These are phyloP conservation scores for Orestias chungarensis DNA, from an alignment of 2,797 vertebrate species.

Conservation along the genomic window DNA sequence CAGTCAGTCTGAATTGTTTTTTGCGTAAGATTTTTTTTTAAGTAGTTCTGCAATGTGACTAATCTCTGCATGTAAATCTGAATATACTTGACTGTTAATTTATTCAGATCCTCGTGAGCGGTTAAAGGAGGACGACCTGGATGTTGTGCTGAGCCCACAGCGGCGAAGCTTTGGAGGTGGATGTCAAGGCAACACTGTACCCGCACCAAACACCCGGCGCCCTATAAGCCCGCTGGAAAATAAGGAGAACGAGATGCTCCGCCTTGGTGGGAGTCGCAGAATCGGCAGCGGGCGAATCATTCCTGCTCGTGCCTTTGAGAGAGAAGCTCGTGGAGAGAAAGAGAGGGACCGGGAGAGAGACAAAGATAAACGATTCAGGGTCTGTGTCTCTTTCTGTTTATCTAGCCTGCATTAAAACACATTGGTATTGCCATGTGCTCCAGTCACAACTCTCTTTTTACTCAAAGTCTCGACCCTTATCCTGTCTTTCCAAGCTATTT, in stretches of 20 bases:
- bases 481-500: not conserved
- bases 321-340: slow-evolving; percentile 89
- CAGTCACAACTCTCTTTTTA: not conserved
- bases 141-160: slow-evolving; percentile 95
- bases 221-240: slow-evolving; percentile 91
- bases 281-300: slow-evolving; percentile 97
- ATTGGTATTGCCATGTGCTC: not conserved
- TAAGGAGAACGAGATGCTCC: slow-evolving; percentile 90
- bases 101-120: slow-evolving; percentile 91
- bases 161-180: slow-evolving; percentile 95
- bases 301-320: slow-evolving; percentile 89
- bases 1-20: not conserved
- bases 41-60: too few relatives aligned
- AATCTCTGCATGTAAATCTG: not conserved
- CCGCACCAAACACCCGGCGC: slow-evolving; percentile 78
- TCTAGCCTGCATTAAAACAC: slow-evolving; percentile 8
- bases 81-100: not conserved
- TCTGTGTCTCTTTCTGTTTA: slow-evolving; percentile 64
- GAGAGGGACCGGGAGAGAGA: slow-evolving; percentile 92
- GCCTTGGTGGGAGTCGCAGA: slow-evolving; percentile 86
- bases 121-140: slow-evolving; percentile 96
- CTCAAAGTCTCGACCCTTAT: not conserved
- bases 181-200: slow-evolving; percentile 87
- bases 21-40: too few relatives aligned
- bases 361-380: slow-evolving; percentile 98